Percentiles rank a stretch among this genome's conserved stretches.
Evolutionary conservation across 2,797 vertebrate species (phyloP).

Genomic region (Uromys caudimaculatus): DNA sequence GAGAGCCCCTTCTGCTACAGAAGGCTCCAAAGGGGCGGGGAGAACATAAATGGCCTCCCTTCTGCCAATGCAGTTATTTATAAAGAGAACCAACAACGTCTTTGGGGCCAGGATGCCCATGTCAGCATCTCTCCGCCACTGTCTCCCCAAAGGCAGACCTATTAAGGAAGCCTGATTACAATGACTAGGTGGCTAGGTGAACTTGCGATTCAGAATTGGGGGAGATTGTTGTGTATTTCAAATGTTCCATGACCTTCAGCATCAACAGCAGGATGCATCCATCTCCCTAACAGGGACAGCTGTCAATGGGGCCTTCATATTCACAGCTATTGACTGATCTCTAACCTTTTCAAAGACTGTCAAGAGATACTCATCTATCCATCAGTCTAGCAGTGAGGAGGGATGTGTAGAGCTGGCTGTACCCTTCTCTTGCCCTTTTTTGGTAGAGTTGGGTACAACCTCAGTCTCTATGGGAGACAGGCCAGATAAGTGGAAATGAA

Average conservation of each 20-base stretch:
- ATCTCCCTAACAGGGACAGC: constrained; percentile 71
- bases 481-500: constrained; percentile 40
- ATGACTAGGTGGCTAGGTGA: constrained; percentile 18
- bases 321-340: constrained; percentile 76
- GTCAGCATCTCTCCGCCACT: constrained; percentile 24
- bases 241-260: constrained; percentile 77
- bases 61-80: not conserved
- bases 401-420: not conserved
- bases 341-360: constrained; percentile 79
- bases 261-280: constrained; percentile 70
- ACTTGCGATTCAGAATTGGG: constrained; percentile 60
- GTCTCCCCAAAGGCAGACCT: constrained; percentile 18
- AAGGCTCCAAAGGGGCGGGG: not conserved
- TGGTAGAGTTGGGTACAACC: not conserved
- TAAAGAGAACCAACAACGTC: constrained; percentile 15
- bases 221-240: constrained; percentile 40
- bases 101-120: not conserved
- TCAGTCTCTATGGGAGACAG: constrained; percentile 6
- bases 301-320: constrained; percentile 77
- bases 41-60: not conserved
- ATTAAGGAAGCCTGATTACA: constrained; percentile 43
- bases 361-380: constrained; percentile 62
- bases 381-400: not conserved
- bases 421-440: not conserved
- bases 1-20: not conserved